Evolutionary conservation across 2,113 vertebrate species (phyloP).

Genomic region (Brachyistius frenatus): DNA sequence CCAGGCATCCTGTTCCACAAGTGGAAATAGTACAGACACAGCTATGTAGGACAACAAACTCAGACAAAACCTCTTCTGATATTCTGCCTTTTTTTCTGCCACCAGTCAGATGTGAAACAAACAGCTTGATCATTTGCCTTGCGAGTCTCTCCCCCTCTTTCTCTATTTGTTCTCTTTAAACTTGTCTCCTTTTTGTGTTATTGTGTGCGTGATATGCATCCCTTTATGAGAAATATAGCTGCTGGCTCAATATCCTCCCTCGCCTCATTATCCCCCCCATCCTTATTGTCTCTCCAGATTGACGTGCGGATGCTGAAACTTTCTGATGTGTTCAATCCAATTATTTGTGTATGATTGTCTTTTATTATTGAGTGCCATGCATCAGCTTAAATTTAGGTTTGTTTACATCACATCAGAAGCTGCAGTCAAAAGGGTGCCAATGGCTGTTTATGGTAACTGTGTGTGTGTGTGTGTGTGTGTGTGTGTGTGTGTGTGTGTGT

Average conservation of each 20-base stretch:
- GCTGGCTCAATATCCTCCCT: conserved; percentile 49
- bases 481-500: conserved; percentile 52
- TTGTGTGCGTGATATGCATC: conserved; percentile 31
- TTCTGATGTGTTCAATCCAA: conserved; percentile 34
- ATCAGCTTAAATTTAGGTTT: conserved; percentile 28
- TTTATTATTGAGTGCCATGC: conserved; percentile 23
- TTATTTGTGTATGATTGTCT: conserved; percentile 42
- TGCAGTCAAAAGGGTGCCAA: background rate
- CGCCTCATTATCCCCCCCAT: conserved; percentile 55
- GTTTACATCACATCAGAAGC: conserved; percentile 29
- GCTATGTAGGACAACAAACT: conserved; percentile 60
- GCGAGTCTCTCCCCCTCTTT: conserved; percentile 31
- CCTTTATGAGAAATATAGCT: conserved; percentile 49
- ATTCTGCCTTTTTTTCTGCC: conserved; percentile 41
- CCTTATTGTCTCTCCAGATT: conserved; percentile 44
- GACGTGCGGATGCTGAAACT: conserved; percentile 42
- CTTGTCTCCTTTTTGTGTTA: conserved; percentile 22
- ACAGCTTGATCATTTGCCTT: conserved; percentile 64
- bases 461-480: background rate
- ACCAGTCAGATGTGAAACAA: conserved; percentile 64
- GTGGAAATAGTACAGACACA: conserved; percentile 26
- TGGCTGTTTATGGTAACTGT: conserved; percentile 15
- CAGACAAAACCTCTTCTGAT: conserved; percentile 47
- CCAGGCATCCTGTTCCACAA: conserved; percentile 47
- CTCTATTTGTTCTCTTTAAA: conserved; percentile 42